Conservation (phyloP, 2,797 vertebrate genomes). For the Momotus momota region DNA sequence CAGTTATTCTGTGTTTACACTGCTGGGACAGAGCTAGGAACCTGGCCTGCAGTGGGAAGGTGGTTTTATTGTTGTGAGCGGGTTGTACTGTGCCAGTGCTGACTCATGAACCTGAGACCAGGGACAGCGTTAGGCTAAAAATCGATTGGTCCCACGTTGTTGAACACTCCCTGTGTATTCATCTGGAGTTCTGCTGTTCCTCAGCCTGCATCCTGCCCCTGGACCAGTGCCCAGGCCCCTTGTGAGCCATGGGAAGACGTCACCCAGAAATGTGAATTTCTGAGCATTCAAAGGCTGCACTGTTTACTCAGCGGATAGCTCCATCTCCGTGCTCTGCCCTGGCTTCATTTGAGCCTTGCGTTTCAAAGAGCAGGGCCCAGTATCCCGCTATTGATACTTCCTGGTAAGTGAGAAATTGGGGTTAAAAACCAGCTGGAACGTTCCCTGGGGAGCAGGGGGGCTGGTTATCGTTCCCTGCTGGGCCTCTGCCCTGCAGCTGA, state of each 20-base stretch:
- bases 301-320: constrained; percentile 35
- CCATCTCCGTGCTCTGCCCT: background rate
- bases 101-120: constrained; percentile 53
- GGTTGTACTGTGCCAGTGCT: constrained; percentile 18
- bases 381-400: background rate
- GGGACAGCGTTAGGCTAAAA: background rate
- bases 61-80: constrained; percentile 14
- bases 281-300: constrained; percentile 44
- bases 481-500: constrained; percentile 20
- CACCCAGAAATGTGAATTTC: constrained; percentile 56
- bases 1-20: background rate
- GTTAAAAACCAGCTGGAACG: background rate
- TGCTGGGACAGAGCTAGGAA: background rate
- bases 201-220: background rate
- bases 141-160: background rate
- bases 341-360: background rate
- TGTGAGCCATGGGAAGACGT: constrained; percentile 43
- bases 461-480: background rate
- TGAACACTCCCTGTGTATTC: background rate
- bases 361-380: background rate
- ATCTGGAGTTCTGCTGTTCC: background rate
- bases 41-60: background rate
- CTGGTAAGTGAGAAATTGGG: background rate
- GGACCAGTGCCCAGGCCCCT: constrained; percentile 9
- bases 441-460: background rate